Percentiles rank a stretch among this genome's conserved stretches.
These are phyloP conservation scores for Sarotherodon lohbergeri DNA, from an alignment of 2,113 vertebrate species.

Conservation along the genomic window DNA sequence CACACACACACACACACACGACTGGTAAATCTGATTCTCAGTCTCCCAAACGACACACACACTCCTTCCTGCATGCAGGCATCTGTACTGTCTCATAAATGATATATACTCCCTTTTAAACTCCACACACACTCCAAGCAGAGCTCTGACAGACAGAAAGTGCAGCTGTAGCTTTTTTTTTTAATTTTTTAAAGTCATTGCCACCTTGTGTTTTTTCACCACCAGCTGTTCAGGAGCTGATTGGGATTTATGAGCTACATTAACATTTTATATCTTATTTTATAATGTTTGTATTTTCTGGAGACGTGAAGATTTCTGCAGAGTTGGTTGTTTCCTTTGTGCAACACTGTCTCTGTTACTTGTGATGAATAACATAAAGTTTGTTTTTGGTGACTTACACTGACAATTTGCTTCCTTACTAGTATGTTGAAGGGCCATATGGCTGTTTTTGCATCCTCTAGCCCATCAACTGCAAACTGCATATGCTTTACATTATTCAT, in stretches of 20 bases:
- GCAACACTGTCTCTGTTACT: neutral
- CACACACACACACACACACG: neutral
- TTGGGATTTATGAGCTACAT: constrained; percentile 10
- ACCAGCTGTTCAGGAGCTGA: constrained; percentile 11
- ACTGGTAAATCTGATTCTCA: neutral
- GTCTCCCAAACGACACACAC: neutral
- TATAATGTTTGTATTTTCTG: neutral
- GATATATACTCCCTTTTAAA: neutral
- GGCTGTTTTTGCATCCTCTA: neutral
- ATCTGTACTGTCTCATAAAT: neutral
- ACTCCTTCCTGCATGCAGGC: neutral
- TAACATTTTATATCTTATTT: constrained; percentile 34
- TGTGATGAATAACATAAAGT: neutral
- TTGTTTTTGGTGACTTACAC: neutral
- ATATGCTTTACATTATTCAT: neutral
- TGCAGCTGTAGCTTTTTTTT: constrained; percentile 1
- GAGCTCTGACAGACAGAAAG: neutral
- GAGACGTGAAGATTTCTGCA: neutral
- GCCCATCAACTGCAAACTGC: neutral
- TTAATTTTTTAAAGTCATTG: neutral
- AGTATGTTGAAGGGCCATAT: neutral
- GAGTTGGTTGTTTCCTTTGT: neutral
- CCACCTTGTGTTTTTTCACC: constrained; percentile 22
- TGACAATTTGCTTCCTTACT: neutral
- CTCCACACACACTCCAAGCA: neutral